phyloP scores from a whole-genome alignment of 1,140 invertebrate species.

The Danaus plexippus region DNA sequence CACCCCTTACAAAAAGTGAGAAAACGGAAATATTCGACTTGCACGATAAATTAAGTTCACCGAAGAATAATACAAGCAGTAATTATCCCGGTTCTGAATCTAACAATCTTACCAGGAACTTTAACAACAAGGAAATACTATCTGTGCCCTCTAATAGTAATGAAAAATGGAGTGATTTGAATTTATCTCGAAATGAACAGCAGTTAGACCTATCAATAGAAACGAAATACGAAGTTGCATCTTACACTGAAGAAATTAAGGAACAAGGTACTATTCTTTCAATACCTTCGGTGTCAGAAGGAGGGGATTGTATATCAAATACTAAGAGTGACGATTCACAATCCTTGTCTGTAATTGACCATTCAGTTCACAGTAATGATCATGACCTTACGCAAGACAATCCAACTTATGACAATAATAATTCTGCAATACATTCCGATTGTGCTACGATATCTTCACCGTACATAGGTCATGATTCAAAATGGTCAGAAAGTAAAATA shows the following conservation, averaged over 20 bases:
- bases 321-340: conserved; percentile 64
- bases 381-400: conserved; percentile 50
- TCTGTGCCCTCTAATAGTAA: conserved; percentile 17
- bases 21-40: conserved; percentile 22
- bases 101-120: too few relatives aligned
- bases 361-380: conserved; percentile 51
- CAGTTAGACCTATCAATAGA: conserved; percentile 31
- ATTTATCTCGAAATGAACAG: conserved; percentile 28
- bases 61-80: conserved; percentile 15
- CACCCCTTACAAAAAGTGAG: conserved; percentile 25
- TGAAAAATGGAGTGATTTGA: conserved; percentile 42
- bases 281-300: conserved; percentile 48
- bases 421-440: conserved; percentile 70
- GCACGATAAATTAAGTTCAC: conserved; percentile 14
- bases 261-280: conserved; percentile 40
- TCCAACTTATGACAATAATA: conserved; percentile 62
- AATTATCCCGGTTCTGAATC: too few relatives aligned
- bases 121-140: conserved; percentile 19
- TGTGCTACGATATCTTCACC: conserved; percentile 77
- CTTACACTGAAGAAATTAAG: conserved; percentile 46
- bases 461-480: conserved; percentile 75
- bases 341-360: conserved; percentile 53
- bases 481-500: conserved; percentile 82
- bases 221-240: conserved; percentile 36
- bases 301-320: conserved; percentile 49